Conservation (phyloP, 1,140 invertebrate species). For the Brachionus asplanchnoidis region DNA sequence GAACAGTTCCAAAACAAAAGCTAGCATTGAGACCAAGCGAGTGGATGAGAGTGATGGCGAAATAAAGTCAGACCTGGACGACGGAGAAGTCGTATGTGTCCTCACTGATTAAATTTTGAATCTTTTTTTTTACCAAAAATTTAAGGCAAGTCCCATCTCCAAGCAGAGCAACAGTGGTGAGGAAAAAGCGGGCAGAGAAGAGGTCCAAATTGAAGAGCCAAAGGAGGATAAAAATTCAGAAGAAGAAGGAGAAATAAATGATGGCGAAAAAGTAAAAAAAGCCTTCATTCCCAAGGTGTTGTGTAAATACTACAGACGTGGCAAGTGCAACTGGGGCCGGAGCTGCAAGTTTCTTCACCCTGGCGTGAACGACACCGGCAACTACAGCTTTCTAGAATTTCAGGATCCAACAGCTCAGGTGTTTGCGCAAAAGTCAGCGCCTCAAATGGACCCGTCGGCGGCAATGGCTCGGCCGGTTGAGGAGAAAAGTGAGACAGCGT, state of each 20-base stretch:
- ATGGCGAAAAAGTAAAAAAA: conserved; percentile 36
- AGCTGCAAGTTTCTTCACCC: conserved; percentile 40
- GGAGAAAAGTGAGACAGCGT: conserved; percentile 2
- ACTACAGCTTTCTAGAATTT: conserved; percentile 21
- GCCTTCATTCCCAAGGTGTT: conserved; percentile 5
- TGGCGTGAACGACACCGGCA: conserved; percentile 29
- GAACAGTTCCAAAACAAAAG: not conserved
- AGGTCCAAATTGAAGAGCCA: not conserved
- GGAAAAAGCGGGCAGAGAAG: conserved; percentile 13
- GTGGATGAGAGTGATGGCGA: conserved; percentile 35
- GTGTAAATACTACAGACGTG: conserved; percentile 31
- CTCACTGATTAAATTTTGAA: not conserved
- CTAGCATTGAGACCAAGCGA: not conserved
- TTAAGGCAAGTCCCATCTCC: not conserved
- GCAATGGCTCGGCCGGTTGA: not conserved
- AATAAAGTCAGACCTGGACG: conserved; percentile 11
- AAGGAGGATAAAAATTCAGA: conserved; percentile 6
- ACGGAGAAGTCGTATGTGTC: conserved; percentile 18
- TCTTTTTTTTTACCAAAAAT: not conserved
- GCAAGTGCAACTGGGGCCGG: conserved; percentile 36
- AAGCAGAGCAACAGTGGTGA: not conserved
- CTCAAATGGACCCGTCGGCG: not conserved
- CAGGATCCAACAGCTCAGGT: conserved; percentile 27
- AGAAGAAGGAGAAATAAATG: conserved; percentile 20
- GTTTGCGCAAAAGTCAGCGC: not conserved